phyloP scores from a whole-genome alignment of 2,888 invertebrate species.

The Microdon myrmicae region DNA sequence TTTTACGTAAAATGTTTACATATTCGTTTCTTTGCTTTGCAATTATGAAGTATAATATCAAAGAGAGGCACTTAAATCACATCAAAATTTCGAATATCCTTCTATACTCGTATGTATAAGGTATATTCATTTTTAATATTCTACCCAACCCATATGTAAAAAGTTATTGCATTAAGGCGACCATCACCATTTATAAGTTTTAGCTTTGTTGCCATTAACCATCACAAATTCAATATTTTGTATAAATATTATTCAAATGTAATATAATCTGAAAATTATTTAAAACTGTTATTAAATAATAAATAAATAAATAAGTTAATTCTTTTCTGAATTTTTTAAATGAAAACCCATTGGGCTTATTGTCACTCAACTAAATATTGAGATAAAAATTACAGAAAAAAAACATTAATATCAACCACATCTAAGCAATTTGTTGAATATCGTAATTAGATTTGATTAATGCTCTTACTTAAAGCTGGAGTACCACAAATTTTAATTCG shows the following conservation, averaged over 20 bases:
- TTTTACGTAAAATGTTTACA: slow-evolving; percentile 51
- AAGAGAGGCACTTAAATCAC: slow-evolving; percentile 54
- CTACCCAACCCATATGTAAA: no score
- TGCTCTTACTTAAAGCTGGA: slow-evolving; percentile 28
- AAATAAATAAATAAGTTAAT: slow-evolving; percentile 29
- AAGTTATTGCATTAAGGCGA: no score
- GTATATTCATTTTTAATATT: slow-evolving; percentile 10
- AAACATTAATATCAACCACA: slow-evolving; percentile 6
- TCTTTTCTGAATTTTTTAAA: slow-evolving; percentile 44
- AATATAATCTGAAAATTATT: slow-evolving; percentile 44
- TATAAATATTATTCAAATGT: no score
- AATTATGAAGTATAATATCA: slow-evolving; percentile 49
- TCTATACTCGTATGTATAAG: slow-evolving; percentile 16
- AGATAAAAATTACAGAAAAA: slow-evolving; percentile 18
- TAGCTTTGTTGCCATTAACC: no score
- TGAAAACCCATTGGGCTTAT: slow-evolving; percentile 51
- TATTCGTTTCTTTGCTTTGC: slow-evolving; percentile 45
- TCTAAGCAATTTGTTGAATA: slow-evolving; percentile 24
- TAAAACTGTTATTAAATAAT: slow-evolving; percentile 31
- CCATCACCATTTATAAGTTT: no score
- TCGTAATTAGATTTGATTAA: slow-evolving; percentile 2
- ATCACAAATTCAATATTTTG: slow-evolving; percentile 39
- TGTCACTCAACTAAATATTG: slow-evolving; percentile 41
- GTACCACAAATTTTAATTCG: slow-evolving; percentile 26
- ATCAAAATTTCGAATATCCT: slow-evolving; percentile 43